Conservation (phyloP, 1,140 invertebrate species). For the Drosophila setifemur region DNA sequence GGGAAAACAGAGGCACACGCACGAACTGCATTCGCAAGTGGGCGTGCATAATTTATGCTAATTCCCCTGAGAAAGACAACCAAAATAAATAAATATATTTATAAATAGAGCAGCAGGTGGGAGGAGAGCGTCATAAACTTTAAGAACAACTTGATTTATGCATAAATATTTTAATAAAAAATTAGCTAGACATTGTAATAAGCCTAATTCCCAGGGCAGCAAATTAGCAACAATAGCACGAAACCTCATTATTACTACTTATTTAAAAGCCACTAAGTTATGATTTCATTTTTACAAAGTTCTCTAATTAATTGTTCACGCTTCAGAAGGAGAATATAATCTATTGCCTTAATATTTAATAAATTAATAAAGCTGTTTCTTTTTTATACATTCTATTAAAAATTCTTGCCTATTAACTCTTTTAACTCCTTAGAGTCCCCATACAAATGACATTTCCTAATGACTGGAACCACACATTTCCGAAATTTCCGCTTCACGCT, state of each 20-base stretch:
- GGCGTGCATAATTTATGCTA: conserved; percentile 80
- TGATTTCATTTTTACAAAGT: background rate
- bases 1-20: conserved; percentile 41
- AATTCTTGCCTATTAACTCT: no score
- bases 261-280: background rate
- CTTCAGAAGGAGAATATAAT: no score
- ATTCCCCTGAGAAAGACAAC: conserved; percentile 62
- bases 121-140: conserved; percentile 12
- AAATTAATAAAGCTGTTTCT: background rate
- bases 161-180: conserved; percentile 5
- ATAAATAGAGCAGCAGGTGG: conserved; percentile 2
- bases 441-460: conserved; percentile 23
- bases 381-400: background rate
- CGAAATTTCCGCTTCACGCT: conserved; percentile 52
- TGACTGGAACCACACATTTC: conserved; percentile 15
- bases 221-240: background rate
- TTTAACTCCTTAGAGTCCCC: background rate
- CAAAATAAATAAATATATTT: conserved; percentile 12
- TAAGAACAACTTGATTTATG: conserved; percentile 23
- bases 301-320: background rate
- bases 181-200: background rate
- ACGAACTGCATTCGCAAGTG: conserved; percentile 76
- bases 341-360: no score
- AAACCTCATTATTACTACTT: background rate
- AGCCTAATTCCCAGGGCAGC: background rate